phyloP scores from a whole-genome alignment of 2,888 invertebrate species.

The Diaperis boleti region DNA sequence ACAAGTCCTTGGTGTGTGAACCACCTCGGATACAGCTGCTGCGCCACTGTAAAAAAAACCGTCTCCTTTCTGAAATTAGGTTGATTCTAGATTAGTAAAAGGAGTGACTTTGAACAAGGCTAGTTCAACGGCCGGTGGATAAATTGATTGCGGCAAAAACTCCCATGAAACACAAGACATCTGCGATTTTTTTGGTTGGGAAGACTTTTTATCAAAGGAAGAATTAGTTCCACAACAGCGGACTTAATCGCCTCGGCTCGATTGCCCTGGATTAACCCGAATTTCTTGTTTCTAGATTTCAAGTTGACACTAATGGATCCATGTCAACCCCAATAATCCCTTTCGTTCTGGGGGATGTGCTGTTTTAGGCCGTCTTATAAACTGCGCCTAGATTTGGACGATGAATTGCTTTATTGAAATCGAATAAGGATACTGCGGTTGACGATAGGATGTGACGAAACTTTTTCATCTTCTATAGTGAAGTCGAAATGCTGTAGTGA shows the following conservation, averaged over 20 bases:
- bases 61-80: constrained; percentile 17
- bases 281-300: constrained; percentile 13
- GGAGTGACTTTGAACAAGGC: neutral
- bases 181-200: neutral
- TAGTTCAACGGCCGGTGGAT: constrained; percentile 5
- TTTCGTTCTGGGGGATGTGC: constrained; percentile 3
- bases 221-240: constrained; percentile 11
- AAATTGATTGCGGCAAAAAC: neutral
- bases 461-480: too few species aligned
- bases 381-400: neutral
- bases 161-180: neutral
- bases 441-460: too few species aligned
- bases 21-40: too few species aligned
- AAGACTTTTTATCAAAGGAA: constrained; percentile 12
- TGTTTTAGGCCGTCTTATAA: neutral
- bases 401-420: neutral
- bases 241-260: constrained; percentile 2
- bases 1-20: too few species aligned
- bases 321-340: neutral
- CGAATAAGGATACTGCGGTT: constrained; percentile 2
- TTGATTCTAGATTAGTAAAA: neutral
- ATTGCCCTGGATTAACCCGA: constrained; percentile 10
- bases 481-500: too few species aligned
- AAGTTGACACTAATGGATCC: constrained; percentile 27
- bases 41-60: too few species aligned